Conservation (phyloP, 2,888 invertebrate genomes). For the Perdita meconis region DNA sequence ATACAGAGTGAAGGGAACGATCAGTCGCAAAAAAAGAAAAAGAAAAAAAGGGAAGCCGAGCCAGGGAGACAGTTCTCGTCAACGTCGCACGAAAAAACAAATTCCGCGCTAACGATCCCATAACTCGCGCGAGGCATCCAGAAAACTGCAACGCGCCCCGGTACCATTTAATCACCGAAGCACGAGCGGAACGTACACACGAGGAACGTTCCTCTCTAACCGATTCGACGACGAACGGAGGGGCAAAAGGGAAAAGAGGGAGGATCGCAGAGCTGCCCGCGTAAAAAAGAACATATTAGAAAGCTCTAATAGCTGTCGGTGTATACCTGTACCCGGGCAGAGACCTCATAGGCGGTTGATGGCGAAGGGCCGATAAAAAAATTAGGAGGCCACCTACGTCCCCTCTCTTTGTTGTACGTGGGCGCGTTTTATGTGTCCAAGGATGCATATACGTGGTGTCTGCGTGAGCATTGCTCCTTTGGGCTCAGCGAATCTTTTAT, state of each 20-base stretch:
- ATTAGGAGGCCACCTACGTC: conserved; percentile 67
- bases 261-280: not conserved
- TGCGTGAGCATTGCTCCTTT: conserved; percentile 1
- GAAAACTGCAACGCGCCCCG: conserved; percentile 15
- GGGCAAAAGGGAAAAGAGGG: not conserved
- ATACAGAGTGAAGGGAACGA: not conserved
- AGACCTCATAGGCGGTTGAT: conserved; percentile 25
- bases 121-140: conserved; percentile 29
- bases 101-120: conserved; percentile 33
- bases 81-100: conserved; percentile 3
- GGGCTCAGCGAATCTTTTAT: conserved; percentile 65
- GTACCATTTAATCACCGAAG: conserved; percentile 34
- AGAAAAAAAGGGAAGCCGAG: not conserved
- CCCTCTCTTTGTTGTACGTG: conserved; percentile 49
- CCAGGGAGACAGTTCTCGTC: conserved; percentile 7
- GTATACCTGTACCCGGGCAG: conserved; percentile 30
- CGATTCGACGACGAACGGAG: not conserved
- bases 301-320: conserved; percentile 39
- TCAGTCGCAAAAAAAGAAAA: not conserved
- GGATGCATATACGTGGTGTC: conserved; percentile 27
- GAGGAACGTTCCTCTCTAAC: conserved; percentile 21
- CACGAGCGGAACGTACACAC: conserved; percentile 33
- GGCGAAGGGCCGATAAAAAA: conserved; percentile 61
- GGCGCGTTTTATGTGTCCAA: conserved; percentile 42
- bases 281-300: conserved; percentile 35